Conservation (phyloP, 2,797 vertebrate species). For the Gobionotothen gibberifrons region DNA sequence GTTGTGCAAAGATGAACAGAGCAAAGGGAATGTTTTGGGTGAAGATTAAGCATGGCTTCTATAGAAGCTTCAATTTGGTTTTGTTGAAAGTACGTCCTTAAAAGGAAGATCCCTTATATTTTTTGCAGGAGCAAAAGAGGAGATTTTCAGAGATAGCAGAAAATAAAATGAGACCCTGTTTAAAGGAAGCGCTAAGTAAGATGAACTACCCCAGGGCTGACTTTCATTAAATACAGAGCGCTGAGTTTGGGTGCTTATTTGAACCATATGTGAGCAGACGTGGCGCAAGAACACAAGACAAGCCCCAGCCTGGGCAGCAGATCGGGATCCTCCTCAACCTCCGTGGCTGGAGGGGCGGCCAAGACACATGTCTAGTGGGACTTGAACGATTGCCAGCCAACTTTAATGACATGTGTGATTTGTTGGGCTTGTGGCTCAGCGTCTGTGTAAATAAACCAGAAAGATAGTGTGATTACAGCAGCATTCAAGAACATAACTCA, state of each 20-base stretch:
- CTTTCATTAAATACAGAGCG: conserved; percentile 76
- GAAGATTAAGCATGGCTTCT: not conserved
- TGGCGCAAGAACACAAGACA: conserved; percentile 50
- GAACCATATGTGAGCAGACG: conserved; percentile 79
- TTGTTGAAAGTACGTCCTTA: not conserved
- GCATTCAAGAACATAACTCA: conserved; percentile 14
- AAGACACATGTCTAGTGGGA: conserved; percentile 64
- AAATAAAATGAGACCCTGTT: conserved; percentile 32
- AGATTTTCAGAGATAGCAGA: conserved; percentile 25
- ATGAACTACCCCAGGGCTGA: conserved; percentile 58
- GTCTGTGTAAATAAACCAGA: conserved; percentile 57
- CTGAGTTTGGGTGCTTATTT: conserved; percentile 67
- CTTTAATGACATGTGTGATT: conserved; percentile 68
- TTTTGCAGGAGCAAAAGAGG: not conserved
- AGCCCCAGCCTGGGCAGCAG: conserved; percentile 28
- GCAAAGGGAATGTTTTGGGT: not conserved
- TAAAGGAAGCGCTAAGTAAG: conserved; percentile 49
- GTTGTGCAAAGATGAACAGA: not conserved
- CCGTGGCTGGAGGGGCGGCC: conserved; percentile 46
- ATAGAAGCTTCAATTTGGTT: not conserved
- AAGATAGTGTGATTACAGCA: conserved; percentile 40
- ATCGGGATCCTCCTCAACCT: conserved; percentile 43
- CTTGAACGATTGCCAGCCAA: conserved; percentile 33
- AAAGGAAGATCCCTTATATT: not conserved
- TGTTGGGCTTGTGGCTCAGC: conserved; percentile 55